Evolutionary conservation across 1,140 invertebrate species (phyloP), one percentile per base, ranked within the genome.

Genomic region (Trachelipus rathkii): DNA sequence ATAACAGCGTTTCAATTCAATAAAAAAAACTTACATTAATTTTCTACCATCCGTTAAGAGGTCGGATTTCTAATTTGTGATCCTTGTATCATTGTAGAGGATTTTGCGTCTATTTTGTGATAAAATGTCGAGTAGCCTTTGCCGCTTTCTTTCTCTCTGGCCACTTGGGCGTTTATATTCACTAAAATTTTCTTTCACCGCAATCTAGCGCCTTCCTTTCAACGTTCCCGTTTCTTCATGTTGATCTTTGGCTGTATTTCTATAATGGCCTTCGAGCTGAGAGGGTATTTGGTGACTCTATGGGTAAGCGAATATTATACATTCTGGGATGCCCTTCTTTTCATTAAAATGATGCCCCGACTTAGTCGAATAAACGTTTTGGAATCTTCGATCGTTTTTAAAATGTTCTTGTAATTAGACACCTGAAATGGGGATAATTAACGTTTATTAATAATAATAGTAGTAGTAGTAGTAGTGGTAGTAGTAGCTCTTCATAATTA

Each of bases 261-360:
- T 60, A 97, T 90, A 21, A 98, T 86, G 2, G 94, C n/a, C 92
- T 83, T 98, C 95, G 77, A 98, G 91, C 0, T 87, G 21, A 96
- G 86, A 0, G 95, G 95, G 87, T 98, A 98, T 84, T 98, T 98
- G 4, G 95, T 97, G 13, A 97, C 88, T 79, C 96, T 87, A 84
- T 97, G 93, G 0, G 95, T 96, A 6, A 98, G n/a, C 95, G 82
- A 96, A 93, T 68, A 97, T 85, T 81, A 97, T 94, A 84, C 95
- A 97, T 84, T 97, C 95, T 0, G 94, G 95, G 76, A 98, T 94
- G 72, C 95, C 95, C 86, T 96, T 95, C 84, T 95, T 95, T 85
- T 95, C 93, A 72, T 96, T 88, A 74, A 97, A 84, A 3, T 93
- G 92, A 86, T 95, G 95, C 44, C 90, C 79, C 75, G 82, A 85